Base-by-base conservation (phyloP, 2,113 vertebrate genomes). In the Dryoscopus gambensis region DNA sequence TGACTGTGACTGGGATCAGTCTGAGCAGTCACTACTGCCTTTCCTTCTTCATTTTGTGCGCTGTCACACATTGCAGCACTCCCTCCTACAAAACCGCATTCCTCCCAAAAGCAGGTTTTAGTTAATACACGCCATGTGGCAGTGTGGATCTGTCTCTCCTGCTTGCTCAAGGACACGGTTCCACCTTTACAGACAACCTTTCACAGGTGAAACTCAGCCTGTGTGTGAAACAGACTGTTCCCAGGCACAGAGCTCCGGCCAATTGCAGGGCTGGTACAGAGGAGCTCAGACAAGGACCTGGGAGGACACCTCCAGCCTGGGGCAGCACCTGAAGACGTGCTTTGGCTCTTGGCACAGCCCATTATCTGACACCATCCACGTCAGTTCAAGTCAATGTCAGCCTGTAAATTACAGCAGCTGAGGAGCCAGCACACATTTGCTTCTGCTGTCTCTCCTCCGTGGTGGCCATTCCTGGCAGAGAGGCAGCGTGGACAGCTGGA, bases 401-500 rank as follows among this genome's bases (percentile, higher is more conserved):
- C 59, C 80, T 52, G 71, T 44, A 24, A 62, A 57, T 19, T 33
- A 30, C 14, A 84, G 87, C 80, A 92, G 83, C 80, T 30, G 68
- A 94, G 68, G 64, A 86, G 30, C 42, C 80, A 77, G 35, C 39
- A 78, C 64, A 22, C 46, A 6, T 64, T 87, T 56, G 39, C 42
- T 89, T n/a, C 69, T 52, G 49, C 87, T 21, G 17, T 23, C 80
- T 53, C 68, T 73, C 53, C 39, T 77, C 71, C 6, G 1, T 1
- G 55, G 68, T 87, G 89, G 59, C 91, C 15, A 5, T 87, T 78
- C 47, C 95, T 95, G 87, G 93, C 96, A 89, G 25, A 46, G 59
- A 35, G 52, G 77, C 77, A 55, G 89, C 6, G 1, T 37, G 95
- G 91, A 84, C 92, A 97, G 92, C 87, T 96, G 87, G 89, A 82